A percentile compares a stretch with the other conserved stretches of the same genome.
phyloP scores from a whole-genome alignment of 2,797 vertebrate species.

The Argyrosomus regius region DNA sequence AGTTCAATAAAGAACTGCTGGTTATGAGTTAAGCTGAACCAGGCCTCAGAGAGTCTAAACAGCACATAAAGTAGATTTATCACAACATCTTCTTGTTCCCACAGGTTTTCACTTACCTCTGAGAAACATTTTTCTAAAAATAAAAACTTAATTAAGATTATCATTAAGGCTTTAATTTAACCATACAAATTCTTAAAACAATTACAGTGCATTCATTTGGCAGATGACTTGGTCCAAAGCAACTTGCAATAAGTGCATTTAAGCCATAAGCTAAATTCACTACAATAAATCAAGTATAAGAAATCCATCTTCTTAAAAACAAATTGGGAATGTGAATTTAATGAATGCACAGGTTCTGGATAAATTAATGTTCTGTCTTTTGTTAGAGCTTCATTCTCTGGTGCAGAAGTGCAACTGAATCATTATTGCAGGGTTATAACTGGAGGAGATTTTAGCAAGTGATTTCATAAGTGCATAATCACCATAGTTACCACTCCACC shows the following conservation, averaged over 20 bases:
- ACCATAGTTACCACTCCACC: conserved; percentile 22
- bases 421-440: conserved; percentile 24
- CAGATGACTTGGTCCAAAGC: conserved; percentile 21
- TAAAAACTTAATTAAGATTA: conserved; percentile 57
- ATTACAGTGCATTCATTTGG: conserved; percentile 45
- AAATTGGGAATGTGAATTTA: conserved; percentile 1
- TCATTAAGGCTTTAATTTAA: conserved; percentile 46
- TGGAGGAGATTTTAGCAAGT: conserved; percentile 28
- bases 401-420: conserved; percentile 15
- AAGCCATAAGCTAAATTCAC: conserved; percentile 19
- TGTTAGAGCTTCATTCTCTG: background rate
- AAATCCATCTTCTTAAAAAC: conserved; percentile 29
- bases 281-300: conserved; percentile 10
- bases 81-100: conserved; percentile 46
- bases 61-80: conserved; percentile 59
- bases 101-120: conserved; percentile 34
- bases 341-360: background rate
- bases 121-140: conserved; percentile 53
- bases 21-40: conserved; percentile 60
- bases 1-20: conserved; percentile 60
- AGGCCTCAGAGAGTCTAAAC: conserved; percentile 45
- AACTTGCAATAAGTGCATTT: conserved; percentile 5
- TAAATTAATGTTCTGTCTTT: conserved; percentile 28
- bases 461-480: conserved; percentile 55
- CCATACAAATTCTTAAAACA: conserved; percentile 35